These are phyloP conservation scores for Drosophila acutilabella DNA, from an alignment of 2,888 invertebrate species.

Conservation along the genomic window DNA sequence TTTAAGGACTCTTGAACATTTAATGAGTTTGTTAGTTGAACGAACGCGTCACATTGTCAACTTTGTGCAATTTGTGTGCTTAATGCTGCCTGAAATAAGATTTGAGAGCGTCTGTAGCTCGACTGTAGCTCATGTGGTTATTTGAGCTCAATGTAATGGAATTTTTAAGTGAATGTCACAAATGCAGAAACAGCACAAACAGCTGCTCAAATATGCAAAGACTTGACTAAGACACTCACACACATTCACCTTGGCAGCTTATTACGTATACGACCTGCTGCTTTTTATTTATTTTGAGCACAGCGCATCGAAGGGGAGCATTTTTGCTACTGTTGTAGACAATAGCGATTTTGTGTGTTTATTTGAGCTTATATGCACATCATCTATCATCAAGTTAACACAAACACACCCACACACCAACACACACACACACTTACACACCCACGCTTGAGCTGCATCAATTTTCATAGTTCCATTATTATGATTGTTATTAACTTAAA, in stretches of 20 bases:
- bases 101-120: constrained; percentile 38
- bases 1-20: constrained; percentile 64
- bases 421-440: constrained; percentile 8
- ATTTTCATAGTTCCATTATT: constrained; percentile 82
- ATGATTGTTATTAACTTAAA: constrained; percentile 83
- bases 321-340: constrained; percentile 65
- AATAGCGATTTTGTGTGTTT: constrained; percentile 75
- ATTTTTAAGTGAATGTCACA: constrained; percentile 81
- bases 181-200: constrained; percentile 60
- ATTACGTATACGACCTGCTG: constrained; percentile 63
- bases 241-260: constrained; percentile 44
- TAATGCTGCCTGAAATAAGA: constrained; percentile 79
- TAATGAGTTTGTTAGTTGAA: constrained; percentile 62
- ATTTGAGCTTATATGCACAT: constrained; percentile 79
- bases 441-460: constrained; percentile 62
- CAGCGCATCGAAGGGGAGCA: constrained; percentile 17
- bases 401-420: constrained; percentile 14
- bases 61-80: constrained; percentile 70
- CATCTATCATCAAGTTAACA: constrained; percentile 74
- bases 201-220: constrained; percentile 75
- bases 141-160: constrained; percentile 77
- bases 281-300: constrained; percentile 16
- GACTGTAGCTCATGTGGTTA: constrained; percentile 61
- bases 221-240: constrained; percentile 45
- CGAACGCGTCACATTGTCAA: constrained; percentile 33